Evolutionary conservation across 2,797 vertebrate species (phyloP).

Genomic region (Podargus strigoides): DNA sequence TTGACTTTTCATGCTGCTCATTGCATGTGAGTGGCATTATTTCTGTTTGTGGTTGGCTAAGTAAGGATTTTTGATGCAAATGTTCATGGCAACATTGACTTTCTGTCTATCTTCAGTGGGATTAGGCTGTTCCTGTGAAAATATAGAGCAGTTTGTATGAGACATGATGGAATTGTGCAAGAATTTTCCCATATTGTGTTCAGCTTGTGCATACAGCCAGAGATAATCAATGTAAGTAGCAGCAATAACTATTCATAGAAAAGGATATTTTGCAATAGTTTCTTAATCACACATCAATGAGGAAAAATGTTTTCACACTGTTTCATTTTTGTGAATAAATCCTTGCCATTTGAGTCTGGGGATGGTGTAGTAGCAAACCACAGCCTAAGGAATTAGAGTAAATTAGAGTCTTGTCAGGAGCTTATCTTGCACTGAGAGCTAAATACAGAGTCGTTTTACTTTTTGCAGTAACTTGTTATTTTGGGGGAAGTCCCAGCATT

Average conservation of each 20-base stretch:
- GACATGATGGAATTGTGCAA: background rate
- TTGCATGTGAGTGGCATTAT: background rate
- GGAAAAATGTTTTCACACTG: background rate
- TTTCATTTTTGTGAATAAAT: background rate
- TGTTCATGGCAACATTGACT: background rate
- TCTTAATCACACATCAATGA: background rate
- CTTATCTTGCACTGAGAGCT: background rate
- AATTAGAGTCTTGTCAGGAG: constrained; percentile 6
- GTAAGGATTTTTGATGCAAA: background rate
- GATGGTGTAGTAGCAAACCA: background rate
- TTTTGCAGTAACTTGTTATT: background rate
- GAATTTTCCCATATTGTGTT: background rate
- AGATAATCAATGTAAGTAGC: background rate
- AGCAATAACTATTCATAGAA: background rate
- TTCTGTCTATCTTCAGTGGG: background rate
- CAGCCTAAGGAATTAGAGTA: background rate
- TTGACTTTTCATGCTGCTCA: background rate
- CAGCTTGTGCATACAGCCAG: background rate
- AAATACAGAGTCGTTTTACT: background rate
- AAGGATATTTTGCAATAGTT: background rate
- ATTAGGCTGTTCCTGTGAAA: background rate
- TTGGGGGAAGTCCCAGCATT: background rate
- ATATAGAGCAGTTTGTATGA: background rate
- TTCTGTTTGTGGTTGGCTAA: background rate
- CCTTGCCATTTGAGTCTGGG: background rate